Conservation (phyloP, 1,140 invertebrate species). For the Heliconius himera region DNA sequence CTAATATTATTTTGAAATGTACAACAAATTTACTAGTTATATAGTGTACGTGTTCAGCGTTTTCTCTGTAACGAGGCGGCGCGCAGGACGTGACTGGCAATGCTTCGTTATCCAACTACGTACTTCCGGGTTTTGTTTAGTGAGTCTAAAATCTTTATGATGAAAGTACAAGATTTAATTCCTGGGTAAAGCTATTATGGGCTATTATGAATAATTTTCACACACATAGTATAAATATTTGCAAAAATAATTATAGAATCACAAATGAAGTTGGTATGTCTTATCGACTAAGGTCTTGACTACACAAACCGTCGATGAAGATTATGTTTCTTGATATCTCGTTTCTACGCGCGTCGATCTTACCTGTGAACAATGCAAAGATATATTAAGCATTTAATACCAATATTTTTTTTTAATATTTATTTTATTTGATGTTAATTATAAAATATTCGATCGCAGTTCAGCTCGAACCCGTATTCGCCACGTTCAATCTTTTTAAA, state of each 20-base stretch:
- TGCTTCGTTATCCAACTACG: neutral
- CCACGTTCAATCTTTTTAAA: no score
- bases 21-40: constrained; percentile 7
- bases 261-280: no score
- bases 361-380: neutral
- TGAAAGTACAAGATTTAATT: neutral
- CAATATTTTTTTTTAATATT: neutral
- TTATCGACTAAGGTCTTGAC: no score
- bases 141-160: neutral
- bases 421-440: no score
- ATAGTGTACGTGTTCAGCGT: constrained; percentile 3
- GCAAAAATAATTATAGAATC: no score
- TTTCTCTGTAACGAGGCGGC: constrained; percentile 7
- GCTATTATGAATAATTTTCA: no score
- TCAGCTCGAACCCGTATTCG: no score
- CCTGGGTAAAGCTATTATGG: neutral
- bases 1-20: neutral
- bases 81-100: neutral
- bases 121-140: neutral
- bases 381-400: neutral
- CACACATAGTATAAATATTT: no score
- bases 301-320: neutral
- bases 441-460: no score
- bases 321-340: neutral
- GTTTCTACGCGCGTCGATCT: neutral